Conservation (phyloP, 2,797 vertebrate species). For the Catostomus latipinnis region DNA sequence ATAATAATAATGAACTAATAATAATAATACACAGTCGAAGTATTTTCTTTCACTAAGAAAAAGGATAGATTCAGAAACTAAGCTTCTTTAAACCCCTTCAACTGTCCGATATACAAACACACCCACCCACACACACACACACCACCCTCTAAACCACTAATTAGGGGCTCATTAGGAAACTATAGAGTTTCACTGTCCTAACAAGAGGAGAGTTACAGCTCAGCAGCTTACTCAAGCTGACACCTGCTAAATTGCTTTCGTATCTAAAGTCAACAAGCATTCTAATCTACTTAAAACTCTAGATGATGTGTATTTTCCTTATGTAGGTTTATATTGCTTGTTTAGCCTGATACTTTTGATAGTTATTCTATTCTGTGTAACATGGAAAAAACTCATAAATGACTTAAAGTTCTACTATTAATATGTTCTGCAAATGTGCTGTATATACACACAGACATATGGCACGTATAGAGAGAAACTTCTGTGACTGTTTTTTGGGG, state of each 20-base stretch:
- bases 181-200: slow-evolving; percentile 70
- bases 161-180: slow-evolving; percentile 80
- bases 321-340: neutral
- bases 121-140: neutral
- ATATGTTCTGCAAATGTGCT: no score
- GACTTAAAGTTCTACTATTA: neutral
- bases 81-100: slow-evolving; percentile 35
- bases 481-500: no score
- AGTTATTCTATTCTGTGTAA: neutral
- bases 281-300: no score
- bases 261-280: neutral
- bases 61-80: slow-evolving; percentile 21
- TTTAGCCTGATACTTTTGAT: neutral
- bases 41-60: neutral
- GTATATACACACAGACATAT: no score
- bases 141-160: slow-evolving; percentile 71
- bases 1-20: no score
- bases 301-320: neutral
- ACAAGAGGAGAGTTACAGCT: slow-evolving; percentile 49
- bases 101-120: slow-evolving; percentile 16
- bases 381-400: no score
- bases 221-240: slow-evolving; percentile 56
- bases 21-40: no score
- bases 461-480: no score
- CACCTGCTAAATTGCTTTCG: slow-evolving; percentile 5